Conservation (phyloP, 2,797 vertebrate species). For the Percopsis omiscomaycus region DNA sequence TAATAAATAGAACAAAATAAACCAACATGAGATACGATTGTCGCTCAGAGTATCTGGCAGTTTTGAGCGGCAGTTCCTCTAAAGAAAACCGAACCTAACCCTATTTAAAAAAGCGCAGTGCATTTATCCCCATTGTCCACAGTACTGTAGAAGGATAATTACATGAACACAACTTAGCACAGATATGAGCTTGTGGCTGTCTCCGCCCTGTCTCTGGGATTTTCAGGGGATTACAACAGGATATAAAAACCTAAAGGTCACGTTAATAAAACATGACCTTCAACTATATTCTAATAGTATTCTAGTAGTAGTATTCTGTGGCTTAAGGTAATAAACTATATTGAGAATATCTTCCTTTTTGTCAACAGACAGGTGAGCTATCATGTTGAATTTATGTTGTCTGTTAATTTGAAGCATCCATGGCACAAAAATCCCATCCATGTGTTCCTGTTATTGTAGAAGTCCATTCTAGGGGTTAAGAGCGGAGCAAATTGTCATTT, state of each 20-base stretch:
- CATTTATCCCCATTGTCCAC: constrained; percentile 81
- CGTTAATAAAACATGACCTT: too few species aligned
- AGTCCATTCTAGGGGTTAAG: too few species aligned
- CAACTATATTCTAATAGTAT: too few species aligned
- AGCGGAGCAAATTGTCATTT: constrained; percentile 13
- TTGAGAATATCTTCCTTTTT: too few species aligned
- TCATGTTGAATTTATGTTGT: not conserved
- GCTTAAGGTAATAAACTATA: not conserved
- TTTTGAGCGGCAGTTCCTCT: constrained; percentile 36
- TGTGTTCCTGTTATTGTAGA: too few species aligned
- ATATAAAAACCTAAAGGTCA: not conserved
- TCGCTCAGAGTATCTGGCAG: constrained; percentile 44
- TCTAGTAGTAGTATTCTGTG: not conserved
- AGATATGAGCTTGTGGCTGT: too few species aligned
- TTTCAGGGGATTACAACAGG: not conserved
- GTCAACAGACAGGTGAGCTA: not conserved
- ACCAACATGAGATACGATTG: constrained; percentile 36
- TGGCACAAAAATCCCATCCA: too few species aligned
- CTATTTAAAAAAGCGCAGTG: constrained; percentile 20
- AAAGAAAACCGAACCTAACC: not conserved
- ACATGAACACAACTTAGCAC: constrained; percentile 67
- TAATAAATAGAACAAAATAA: constrained; percentile 25
- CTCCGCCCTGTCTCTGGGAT: too few species aligned
- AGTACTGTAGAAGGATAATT: constrained; percentile 84
- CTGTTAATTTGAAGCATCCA: not conserved